phyloP scores from a whole-genome alignment of 2,888 invertebrate genomes.

The Zele albiditarsus region DNA sequence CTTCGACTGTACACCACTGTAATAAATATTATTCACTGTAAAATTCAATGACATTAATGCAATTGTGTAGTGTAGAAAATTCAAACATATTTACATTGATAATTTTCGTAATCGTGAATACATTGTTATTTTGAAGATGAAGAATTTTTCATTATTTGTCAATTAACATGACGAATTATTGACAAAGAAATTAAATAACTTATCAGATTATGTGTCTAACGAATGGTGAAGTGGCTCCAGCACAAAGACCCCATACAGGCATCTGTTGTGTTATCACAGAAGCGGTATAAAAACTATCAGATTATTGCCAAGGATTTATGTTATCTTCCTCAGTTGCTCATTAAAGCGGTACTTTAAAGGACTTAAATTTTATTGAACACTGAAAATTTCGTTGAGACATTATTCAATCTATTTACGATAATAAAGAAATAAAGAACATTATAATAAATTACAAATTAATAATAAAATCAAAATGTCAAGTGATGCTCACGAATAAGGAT shows the following conservation, averaged over 20 bases:
- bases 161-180: background rate
- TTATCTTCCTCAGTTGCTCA: background rate
- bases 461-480: slow-evolving; percentile 7
- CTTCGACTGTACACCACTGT: background rate
- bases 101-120: background rate
- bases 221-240: background rate
- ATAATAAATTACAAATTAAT: background rate
- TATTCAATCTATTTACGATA: background rate
- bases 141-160: background rate
- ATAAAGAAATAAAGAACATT: background rate
- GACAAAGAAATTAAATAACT: background rate
- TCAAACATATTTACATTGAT: background rate
- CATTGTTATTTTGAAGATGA: background rate
- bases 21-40: background rate
- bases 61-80: background rate
- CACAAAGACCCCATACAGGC: slow-evolving; percentile 3
- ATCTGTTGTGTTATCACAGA: background rate
- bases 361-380: background rate
- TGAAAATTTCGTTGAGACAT: background rate
- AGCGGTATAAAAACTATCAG: background rate
- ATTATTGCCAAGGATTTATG: background rate
- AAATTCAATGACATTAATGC: background rate
- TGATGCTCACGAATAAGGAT: background rate
- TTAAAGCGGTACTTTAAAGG: background rate
- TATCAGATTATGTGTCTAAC: background rate